These are phyloP conservation scores for Anastatus disparis DNA, from an alignment of 1,140 invertebrate species.

Conservation along the genomic window DNA sequence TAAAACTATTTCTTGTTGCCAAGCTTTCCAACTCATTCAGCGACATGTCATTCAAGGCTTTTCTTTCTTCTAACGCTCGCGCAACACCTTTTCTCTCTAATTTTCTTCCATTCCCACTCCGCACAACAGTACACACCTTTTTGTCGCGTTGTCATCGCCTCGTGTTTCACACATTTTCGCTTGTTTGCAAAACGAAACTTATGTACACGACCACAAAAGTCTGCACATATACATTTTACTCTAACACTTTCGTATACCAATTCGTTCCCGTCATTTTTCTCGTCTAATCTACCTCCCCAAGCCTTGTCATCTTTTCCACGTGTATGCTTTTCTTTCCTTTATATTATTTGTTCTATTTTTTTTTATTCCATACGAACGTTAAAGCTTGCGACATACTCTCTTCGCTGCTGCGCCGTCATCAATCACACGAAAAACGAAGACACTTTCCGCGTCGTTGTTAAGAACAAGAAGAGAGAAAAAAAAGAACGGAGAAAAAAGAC, in stretches of 20 bases:
- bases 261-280: constrained; percentile 21
- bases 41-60: background rate
- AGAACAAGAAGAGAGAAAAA: no score
- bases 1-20: background rate
- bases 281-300: constrained; percentile 23
- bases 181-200: background rate
- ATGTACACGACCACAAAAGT: background rate
- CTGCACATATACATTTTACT: background rate
- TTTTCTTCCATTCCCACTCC: no score
- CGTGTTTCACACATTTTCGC: constrained; percentile 20
- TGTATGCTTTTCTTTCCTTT: background rate
- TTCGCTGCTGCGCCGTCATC: background rate
- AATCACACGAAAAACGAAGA: constrained; percentile 24
- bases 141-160: no score
- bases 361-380: no score
- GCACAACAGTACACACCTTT: no score
- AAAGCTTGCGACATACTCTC: constrained; percentile 1
- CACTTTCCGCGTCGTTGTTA: background rate
- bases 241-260: no score
- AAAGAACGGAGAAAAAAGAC: no score
- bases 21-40: background rate
- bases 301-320: constrained; percentile 12
- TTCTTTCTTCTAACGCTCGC: background rate
- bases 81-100: constrained; percentile 6
- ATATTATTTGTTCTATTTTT: background rate